Evolutionary conservation across 2,113 vertebrate species (phyloP), one percentile per base, ranked within the genome.

Genomic region (Hirundichthys speculiger): DNA sequence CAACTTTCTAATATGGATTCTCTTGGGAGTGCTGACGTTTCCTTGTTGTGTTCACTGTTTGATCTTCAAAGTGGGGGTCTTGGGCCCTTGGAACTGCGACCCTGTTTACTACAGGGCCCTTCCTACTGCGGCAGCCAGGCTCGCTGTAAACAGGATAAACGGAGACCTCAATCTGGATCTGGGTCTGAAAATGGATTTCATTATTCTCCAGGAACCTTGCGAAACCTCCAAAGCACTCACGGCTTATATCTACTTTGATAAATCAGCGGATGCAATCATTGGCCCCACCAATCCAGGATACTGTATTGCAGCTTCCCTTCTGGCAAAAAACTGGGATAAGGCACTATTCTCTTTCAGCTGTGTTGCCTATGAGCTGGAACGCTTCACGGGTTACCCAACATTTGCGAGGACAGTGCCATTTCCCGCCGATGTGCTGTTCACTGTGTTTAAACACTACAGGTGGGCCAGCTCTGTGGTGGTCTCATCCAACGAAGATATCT

Each of bases 21-120:
- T 93, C 2, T 74, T 95, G 12, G 93, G 92, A 22, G 61, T 92
- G 51, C 47, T 93, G 54, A 80, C 91, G 0, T 69, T 93, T 63
- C 91, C 91, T 16, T 90, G 88, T 38, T 88, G 91, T 54, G 88
- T 85, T 19, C 65, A 58, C 14, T 93, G 92, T 71, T 74, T 91
- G 5, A 81, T 92, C 72, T 96, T 96, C 83, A 98, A 94, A 89
- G 92, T 97, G 20, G 95, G 96, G 2, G 86, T 97, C 0, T 43
- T 96, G 0, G 95, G 96, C 34, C 95, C 95, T 30, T 98, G 96
- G 96, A 86, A 93, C 79, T 96, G 94, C 67, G 94, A 97, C 73
- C 92, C 93, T 0, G 54, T 95, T 12, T 94, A 94, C 64, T 93
- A 93, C 73, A 95, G 93, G 80, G 92, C 95, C 8, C 85, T 94